phyloP scores from a whole-genome alignment of 1,140 invertebrate genomes.

The Brachionus koreanus region DNA sequence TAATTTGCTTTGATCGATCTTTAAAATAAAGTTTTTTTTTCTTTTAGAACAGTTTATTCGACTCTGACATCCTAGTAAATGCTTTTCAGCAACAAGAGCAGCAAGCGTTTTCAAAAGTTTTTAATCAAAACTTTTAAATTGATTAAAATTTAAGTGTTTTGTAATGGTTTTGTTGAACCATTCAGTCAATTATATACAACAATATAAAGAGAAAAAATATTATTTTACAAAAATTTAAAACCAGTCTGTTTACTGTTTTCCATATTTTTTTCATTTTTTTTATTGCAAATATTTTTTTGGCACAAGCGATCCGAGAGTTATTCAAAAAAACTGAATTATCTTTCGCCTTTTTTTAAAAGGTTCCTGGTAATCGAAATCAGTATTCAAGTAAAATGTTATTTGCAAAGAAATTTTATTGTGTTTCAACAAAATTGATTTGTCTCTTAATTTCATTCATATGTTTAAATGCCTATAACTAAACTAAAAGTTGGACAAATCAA shows the following conservation, averaged over 20 bases:
- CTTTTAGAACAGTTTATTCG: constrained; percentile 14
- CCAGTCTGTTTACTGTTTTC: background rate
- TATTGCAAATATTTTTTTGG: background rate
- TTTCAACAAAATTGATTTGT: background rate
- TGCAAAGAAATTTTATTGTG: background rate
- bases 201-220: background rate
- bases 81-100: background rate
- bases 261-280: background rate
- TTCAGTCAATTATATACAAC: background rate
- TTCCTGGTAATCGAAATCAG: constrained; percentile 1
- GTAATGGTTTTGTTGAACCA: background rate
- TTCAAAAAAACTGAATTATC: background rate
- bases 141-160: background rate
- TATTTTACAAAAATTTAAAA: background rate
- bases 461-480: background rate
- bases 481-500: background rate
- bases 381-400: constrained; percentile 7
- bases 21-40: background rate
- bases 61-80: background rate
- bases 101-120: background rate
- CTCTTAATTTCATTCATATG: background rate
- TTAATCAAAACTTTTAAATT: background rate
- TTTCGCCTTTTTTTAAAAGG: background rate
- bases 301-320: background rate
- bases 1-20: background rate